Base-by-base conservation (phyloP, 2,113 vertebrate genomes). In the Carassius gibelio region DNA sequence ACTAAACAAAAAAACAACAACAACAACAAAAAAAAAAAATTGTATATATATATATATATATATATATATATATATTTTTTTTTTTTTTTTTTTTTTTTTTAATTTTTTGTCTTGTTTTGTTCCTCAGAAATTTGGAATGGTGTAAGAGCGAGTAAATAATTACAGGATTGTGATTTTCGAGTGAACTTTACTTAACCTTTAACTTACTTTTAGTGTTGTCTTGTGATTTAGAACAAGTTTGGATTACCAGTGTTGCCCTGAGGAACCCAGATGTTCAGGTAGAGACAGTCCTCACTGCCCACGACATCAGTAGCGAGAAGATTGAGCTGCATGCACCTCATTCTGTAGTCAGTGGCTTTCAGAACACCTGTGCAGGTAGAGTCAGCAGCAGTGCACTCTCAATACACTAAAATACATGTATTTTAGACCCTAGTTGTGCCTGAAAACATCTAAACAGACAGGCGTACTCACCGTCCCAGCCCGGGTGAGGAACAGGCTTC, bases 221-320 rank as follows among this genome's bases (percentile, higher is more conserved):
- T 36, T 81, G 30, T 59, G 57, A 80, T 4, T 80, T 30, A 26
- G 1, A 38, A 61, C 9, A n/a, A 45, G 59, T 26, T 50, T 50
- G 62, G 4, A 19, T 85, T 91, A 93, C 94, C 55, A 88, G 14
- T 89, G 30, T 3, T 84, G 21, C 87, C 91, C 38, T 99, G 97
- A 86, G 98, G 97, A 74, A 99, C 86, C 98, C 98, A 99, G 89
- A 99, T 95, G 91, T 99, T 99, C 19, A 99, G 96, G 85, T 98
- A 98, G 2, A 99, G 96, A 89, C 97, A 99, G 88, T 99, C 97
- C 83, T 98, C 94, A 0, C 68, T 89, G 4, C 98, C 98, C 0
- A 92, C 91, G 1, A 93, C 90, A 11, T 75, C 78, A 0, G 57
- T 92, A 91, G 96, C 95, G 0, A 93, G 10, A 0, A 98, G 10